Percentiles rank a stretch among this genome's conserved stretches.
Evolutionary conservation across 2,888 invertebrate genomes (phyloP).

Genomic region (Apotomis turbidana): DNA sequence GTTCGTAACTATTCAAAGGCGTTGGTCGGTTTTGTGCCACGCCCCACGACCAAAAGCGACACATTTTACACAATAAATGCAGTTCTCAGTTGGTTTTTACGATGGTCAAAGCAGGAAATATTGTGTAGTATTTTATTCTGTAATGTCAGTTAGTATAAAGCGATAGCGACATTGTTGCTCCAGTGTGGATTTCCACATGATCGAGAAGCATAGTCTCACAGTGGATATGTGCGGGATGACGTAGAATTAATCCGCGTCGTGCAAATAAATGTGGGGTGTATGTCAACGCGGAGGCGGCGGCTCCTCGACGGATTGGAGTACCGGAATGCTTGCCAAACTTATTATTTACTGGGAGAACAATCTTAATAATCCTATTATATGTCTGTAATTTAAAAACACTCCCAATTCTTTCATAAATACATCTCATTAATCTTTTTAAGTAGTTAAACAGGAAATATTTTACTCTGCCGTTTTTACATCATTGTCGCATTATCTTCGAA

Average conservation of each 20-base stretch:
- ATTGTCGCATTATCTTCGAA: too few species aligned
- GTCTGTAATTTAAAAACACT: background rate
- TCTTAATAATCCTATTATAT: conserved; percentile 20
- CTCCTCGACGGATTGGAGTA: conserved; percentile 60
- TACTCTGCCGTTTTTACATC: too few species aligned
- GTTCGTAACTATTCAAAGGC: too few species aligned
- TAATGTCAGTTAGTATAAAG: too few species aligned
- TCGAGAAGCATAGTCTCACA: conserved; percentile 59
- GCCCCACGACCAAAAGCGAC: too few species aligned
- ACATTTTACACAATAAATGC: too few species aligned
- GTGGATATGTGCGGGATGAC: conserved; percentile 72
- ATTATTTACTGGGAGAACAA: conserved; percentile 58
- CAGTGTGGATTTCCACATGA: conserved; percentile 58
- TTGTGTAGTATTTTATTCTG: too few species aligned
- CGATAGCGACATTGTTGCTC: conserved; percentile 38
- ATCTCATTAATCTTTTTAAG: too few species aligned
- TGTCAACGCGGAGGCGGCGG: conserved; percentile 60
- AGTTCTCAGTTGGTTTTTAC: too few species aligned
- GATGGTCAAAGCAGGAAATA: too few species aligned
- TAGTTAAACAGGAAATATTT: too few species aligned
- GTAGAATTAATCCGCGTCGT: conserved; percentile 76
- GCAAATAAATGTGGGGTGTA: conserved; percentile 76
- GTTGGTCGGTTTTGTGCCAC: too few species aligned
- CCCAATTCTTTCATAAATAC: background rate
- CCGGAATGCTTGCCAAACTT: conserved; percentile 60